Evolutionary conservation across 2,113 vertebrate genomes (phyloP), one percentile per base, ranked within the genome.

Genomic region (Todiramphus chloris): DNA sequence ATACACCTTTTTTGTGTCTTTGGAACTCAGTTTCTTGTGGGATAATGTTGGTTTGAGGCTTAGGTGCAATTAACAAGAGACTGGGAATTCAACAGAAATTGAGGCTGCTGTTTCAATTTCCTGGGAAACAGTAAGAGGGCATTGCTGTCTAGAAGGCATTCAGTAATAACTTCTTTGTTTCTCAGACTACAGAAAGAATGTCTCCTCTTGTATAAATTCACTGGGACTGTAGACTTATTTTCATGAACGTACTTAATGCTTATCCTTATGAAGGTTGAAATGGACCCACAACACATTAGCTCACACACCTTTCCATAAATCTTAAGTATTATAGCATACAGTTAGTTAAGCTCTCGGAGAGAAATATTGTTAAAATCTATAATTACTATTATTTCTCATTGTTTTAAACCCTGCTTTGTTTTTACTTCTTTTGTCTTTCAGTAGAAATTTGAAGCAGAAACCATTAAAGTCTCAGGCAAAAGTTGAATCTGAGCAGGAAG

Each of bases 381-480:
- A 35, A 37, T 24, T 78, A 14, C 15, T 9, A 21, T 43, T 55
- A 14, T 58, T 80, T 85, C 59, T 62, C 25, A 21, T 31, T 5
- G 13, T 81, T 70, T 81, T 37, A 70, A 18, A 72, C 30, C 39
- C 7, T 79, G 2, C 46, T 9, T 53, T 95, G 37, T 16, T 80
- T 74, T 69, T 91, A 13, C 33, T 18, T 76, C 33, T 98, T 97
- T 98, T 64, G 19, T 78, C 33, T 98, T 97, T 98, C 68, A 82
- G 91, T 93, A 99, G 98, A 98, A 98, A 96, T 94, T 16, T 43
- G 87, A 98, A 98, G 86, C 97, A 97, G 97, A 98, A 98, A 96
- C 97, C 97, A 59, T 72, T 98, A 5, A 99, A 99, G 97, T 98
- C 98, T 98, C 99, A 99, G 98, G 98, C 97, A 97, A 98, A 98